These are phyloP conservation scores for Microctenopoma stevenorrisi DNA, from an alignment of 2,797 vertebrate genomes.

Conservation along the genomic window DNA sequence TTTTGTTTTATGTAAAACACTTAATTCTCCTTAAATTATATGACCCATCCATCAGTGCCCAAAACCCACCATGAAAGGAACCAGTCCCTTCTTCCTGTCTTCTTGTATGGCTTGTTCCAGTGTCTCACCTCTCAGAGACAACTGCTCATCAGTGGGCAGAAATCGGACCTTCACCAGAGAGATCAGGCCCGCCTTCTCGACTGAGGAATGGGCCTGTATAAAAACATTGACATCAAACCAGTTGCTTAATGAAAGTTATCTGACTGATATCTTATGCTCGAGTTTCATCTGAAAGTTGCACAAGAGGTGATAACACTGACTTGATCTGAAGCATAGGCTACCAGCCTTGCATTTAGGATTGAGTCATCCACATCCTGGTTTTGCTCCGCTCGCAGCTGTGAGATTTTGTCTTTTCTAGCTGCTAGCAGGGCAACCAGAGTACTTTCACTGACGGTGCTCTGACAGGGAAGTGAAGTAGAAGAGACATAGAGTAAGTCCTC, in stretches of 20 bases:
- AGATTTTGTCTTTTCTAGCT: slow-evolving; percentile 92
- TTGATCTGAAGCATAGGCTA: slow-evolving; percentile 95
- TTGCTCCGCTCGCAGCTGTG: slow-evolving; percentile 86
- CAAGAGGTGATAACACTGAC: slow-evolving; percentile 63
- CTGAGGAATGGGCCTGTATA: slow-evolving; percentile 93
- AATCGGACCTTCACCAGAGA: slow-evolving; percentile 93
- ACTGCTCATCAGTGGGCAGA: slow-evolving; percentile 90
- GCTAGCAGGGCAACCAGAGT: slow-evolving; percentile 92
- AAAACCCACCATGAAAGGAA: slow-evolving; percentile 90
- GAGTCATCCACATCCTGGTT: slow-evolving; percentile 87
- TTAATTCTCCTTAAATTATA: neutral
- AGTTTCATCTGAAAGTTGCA: neutral
- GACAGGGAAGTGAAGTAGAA: slow-evolving; percentile 8
- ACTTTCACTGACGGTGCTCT: slow-evolving; percentile 96
- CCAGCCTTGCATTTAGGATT: slow-evolving; percentile 88
- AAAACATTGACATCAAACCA: slow-evolving; percentile 11
- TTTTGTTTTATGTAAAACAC: too few species aligned
- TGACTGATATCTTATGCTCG: neutral
- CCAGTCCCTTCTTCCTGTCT: slow-evolving; percentile 87
- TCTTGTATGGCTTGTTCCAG: slow-evolving; percentile 90
- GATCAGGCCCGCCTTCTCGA: slow-evolving; percentile 97
- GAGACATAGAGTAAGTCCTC: neutral
- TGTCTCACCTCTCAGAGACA: slow-evolving; percentile 91
- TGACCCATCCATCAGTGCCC: neutral
- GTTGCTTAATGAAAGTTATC: neutral